These are phyloP conservation scores for Hypothenemus hampei DNA, from an alignment of 1,140 invertebrate species.

Conservation along the genomic window DNA sequence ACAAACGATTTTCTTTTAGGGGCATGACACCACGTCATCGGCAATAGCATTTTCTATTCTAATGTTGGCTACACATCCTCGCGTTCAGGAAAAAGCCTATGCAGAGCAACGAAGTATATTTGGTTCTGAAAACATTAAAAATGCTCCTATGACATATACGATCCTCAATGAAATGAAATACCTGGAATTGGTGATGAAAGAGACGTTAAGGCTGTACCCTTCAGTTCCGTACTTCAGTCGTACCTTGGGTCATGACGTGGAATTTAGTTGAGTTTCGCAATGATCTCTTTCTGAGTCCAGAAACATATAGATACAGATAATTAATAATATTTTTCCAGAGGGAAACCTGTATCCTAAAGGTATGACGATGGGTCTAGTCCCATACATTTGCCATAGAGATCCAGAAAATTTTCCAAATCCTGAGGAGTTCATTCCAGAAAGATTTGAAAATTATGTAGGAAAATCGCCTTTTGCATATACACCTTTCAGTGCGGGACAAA, in stretches of 20 bases:
- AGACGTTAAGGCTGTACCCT: slow-evolving; percentile 62
- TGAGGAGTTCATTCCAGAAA: slow-evolving; percentile 69
- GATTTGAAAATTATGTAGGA: slow-evolving; percentile 58
- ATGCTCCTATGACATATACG: slow-evolving; percentile 44
- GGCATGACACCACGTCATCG: slow-evolving; percentile 60
- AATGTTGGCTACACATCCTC: slow-evolving; percentile 39
- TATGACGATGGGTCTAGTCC: slow-evolving; percentile 48
- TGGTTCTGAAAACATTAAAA: slow-evolving; percentile 39
- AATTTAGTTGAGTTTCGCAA: slow-evolving; percentile 16
- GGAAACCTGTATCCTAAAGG: slow-evolving; percentile 46
- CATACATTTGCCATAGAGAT: slow-evolving; percentile 62
- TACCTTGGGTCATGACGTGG: slow-evolving; percentile 51
- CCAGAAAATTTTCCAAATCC: slow-evolving; percentile 63
- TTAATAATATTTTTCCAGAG: slow-evolving; percentile 1
- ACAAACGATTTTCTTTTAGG: slow-evolving; percentile 48
- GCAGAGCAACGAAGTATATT: slow-evolving; percentile 63
- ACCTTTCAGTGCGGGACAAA: slow-evolving; percentile 65
- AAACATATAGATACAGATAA: background rate
- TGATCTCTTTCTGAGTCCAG: background rate
- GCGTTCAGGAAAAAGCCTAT: slow-evolving; percentile 52
- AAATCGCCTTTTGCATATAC: slow-evolving; percentile 53
- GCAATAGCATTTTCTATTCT: slow-evolving; percentile 42
- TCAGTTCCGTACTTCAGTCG: slow-evolving; percentile 68
- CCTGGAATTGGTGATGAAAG: slow-evolving; percentile 68
- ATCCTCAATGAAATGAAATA: slow-evolving; percentile 66